Conservation (phyloP, 2,797 vertebrate genomes). For the Scolopax bukidnonensis region DNA sequence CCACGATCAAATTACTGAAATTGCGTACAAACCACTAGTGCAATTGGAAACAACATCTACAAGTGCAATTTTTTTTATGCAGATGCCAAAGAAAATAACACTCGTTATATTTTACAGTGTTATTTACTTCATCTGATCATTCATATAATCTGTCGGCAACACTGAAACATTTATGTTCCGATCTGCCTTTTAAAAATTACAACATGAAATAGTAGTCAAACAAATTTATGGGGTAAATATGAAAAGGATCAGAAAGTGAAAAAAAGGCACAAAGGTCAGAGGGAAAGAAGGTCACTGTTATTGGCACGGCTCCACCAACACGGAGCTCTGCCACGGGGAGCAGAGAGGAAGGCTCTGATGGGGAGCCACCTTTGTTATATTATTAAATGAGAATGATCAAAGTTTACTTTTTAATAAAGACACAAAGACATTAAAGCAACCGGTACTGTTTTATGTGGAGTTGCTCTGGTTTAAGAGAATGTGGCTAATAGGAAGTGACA, state of each 20-base stretch:
- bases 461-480: background rate
- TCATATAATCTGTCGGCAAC: slow-evolving; percentile 14
- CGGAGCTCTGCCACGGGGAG: background rate
- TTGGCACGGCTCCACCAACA: background rate
- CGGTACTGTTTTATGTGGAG: background rate
- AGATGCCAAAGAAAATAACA: slow-evolving; percentile 79
- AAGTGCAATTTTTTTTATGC: slow-evolving; percentile 69
- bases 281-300: background rate
- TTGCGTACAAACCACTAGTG: slow-evolving; percentile 82
- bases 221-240: slow-evolving; percentile 33
- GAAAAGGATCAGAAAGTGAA: background rate
- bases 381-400: slow-evolving; percentile 9
- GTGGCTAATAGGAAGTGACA: slow-evolving; percentile 20
- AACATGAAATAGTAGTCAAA: background rate
- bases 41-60: slow-evolving; percentile 83
- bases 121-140: slow-evolving; percentile 68
- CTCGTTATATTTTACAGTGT: slow-evolving; percentile 69
- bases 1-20: slow-evolving; percentile 86
- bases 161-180: background rate
- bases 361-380: background rate
- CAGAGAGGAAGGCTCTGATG: background rate
- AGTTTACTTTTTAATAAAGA: slow-evolving; percentile 28
- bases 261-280: background rate
- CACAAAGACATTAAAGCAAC: background rate
- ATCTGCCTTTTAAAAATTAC: background rate